phyloP scores from a whole-genome alignment of 2,113 vertebrate species.

The Dasypus novemcinctus region DNA sequence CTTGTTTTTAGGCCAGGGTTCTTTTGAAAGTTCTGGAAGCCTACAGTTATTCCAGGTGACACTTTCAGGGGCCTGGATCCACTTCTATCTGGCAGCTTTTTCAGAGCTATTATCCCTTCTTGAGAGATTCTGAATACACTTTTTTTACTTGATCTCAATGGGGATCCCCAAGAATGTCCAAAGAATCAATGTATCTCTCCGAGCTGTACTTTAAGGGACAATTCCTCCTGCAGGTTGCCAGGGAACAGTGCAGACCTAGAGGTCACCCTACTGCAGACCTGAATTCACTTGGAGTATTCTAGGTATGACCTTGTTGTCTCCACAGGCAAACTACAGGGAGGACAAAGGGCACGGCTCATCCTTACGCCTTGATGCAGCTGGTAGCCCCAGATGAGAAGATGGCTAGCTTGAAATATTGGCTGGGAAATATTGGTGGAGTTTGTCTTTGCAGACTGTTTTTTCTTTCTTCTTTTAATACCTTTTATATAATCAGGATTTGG shows the following conservation, averaged over 20 bases:
- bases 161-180: background rate
- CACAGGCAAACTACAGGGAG: rapidly evolving
- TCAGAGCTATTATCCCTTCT: background rate
- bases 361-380: background rate
- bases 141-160: background rate
- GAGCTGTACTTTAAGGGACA: background rate
- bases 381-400: background rate
- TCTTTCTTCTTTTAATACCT: background rate
- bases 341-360: background rate
- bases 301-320: background rate
- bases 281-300: background rate
- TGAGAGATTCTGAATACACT: background rate
- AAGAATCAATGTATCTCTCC: background rate
- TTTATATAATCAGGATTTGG: background rate
- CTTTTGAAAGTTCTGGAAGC: background rate
- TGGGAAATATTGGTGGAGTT: background rate
- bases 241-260: background rate
- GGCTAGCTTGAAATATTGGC: background rate
- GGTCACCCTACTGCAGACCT: background rate
- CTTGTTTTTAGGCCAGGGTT: background rate
- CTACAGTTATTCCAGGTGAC: background rate
- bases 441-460: background rate
- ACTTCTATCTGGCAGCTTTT: background rate
- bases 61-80: background rate
- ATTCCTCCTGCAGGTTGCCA: background rate